Base-by-base conservation (phyloP, 2,888 invertebrate species). In the Odontothrips loti region DNA sequence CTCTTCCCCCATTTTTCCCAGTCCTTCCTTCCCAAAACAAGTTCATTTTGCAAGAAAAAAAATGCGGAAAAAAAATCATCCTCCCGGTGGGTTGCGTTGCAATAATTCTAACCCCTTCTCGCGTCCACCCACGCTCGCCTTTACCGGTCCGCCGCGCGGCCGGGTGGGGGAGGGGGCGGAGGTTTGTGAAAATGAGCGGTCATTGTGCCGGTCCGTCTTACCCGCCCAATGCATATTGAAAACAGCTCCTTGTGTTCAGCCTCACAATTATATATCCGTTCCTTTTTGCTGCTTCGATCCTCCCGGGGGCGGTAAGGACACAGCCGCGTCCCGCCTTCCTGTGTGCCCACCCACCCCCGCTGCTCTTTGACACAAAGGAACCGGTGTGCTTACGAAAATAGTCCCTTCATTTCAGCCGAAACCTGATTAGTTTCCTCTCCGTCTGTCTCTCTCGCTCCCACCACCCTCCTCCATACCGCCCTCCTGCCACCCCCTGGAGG, bases 361-460 rank as follows among this genome's bases (percentile, higher is more conserved):
- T 20, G 20, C 23, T 23, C 23, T 75, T 75, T 75, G 68, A 75
- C 68, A 75, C 68, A 75, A 75, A 75, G 68, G 68, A 27, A 75
- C 68, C 68, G 68, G 68, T 75, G 68, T 75, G 68, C 68, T 75
- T 27, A 75, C 68, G 68, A 75, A 75, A 75, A 75, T 27, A 75
- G 68, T 75, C 68, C 68, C 27, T 75, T 75, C 68, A 75, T 75
- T 75, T 75, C 68, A 12, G 68, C 68, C 68, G 27, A 75, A 75
- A 75, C 68, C 68, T 75, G 68, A 75, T 75, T 75, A 75, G 68
- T 75, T 75, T 75, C 68, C 68, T 75, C 68, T 27, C n/a, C 27
- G 1, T 27, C 27, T 27, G n/a, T n/a, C 63, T 63, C 23, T n/a
- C 63, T 63, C 63, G 9, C 63, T 63, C 63, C 23, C 63, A 2